Conservation (phyloP, 1,140 invertebrate genomes). For the Stegodyphus mimosarum region DNA sequence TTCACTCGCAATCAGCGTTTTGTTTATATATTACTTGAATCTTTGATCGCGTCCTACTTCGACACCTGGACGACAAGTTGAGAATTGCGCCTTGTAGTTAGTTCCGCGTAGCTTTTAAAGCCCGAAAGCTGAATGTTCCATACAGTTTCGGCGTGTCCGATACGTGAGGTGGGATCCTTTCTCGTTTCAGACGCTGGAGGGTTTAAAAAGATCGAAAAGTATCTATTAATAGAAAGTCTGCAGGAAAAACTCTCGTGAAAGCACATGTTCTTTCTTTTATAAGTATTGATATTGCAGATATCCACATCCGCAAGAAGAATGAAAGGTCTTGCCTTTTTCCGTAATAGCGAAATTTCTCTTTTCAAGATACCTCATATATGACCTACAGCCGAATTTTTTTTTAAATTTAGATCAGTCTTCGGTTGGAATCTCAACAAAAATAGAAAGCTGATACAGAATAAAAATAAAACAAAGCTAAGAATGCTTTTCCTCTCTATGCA, state of each 20-base stretch:
- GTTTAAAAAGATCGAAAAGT: neutral
- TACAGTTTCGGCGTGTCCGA: neutral
- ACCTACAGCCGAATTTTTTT: too few relatives aligned
- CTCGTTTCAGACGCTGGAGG: neutral
- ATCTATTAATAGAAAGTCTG: conserved; percentile 37
- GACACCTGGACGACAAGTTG: conserved; percentile 42
- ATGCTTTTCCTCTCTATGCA: too few relatives aligned
- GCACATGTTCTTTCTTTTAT: neutral
- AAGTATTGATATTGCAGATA: neutral
- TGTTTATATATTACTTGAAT: conserved; percentile 6
- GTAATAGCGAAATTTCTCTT: too few relatives aligned
- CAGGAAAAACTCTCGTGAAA: conserved; percentile 21
- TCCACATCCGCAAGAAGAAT: conserved; percentile 1
- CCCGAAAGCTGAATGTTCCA: neutral
- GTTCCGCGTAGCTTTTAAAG: neutral
- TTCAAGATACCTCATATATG: too few relatives aligned
- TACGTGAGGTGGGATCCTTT: neutral
- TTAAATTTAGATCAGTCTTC: too few relatives aligned
- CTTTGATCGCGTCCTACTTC: conserved; percentile 47
- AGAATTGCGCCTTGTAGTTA: too few relatives aligned
- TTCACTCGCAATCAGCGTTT: too few relatives aligned
- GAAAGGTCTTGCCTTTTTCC: too few relatives aligned
- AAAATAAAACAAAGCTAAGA: too few relatives aligned
- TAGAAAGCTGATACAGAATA: too few relatives aligned
- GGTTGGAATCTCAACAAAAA: too few relatives aligned